Conservation (phyloP, 2,888 invertebrate genomes). For the Mythimna lalbum region DNA sequence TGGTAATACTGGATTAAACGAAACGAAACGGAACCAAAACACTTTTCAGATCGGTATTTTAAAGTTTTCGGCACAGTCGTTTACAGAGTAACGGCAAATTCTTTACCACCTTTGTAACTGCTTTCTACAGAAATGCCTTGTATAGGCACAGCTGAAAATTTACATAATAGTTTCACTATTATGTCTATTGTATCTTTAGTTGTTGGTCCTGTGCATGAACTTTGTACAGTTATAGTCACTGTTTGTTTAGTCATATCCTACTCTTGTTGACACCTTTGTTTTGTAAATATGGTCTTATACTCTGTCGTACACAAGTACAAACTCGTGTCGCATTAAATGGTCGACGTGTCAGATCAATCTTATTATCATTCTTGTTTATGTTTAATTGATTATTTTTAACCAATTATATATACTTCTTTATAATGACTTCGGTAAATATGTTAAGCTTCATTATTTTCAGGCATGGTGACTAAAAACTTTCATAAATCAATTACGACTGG, state of each 20-base stretch:
- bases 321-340: neutral
- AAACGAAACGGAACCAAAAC: too few relatives aligned
- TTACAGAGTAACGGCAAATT: too few relatives aligned
- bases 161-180: neutral
- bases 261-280: constrained; percentile 42
- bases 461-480: neutral
- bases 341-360: constrained; percentile 12
- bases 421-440: neutral
- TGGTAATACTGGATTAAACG: too few relatives aligned
- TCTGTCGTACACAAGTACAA: constrained; percentile 23
- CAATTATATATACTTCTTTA: neutral
- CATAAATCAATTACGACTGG: constrained; percentile 19
- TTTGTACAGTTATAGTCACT: constrained; percentile 2
- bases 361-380: neutral
- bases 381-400: neutral
- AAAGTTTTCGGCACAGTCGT: too few relatives aligned
- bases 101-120: neutral
- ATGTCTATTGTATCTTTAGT: neutral
- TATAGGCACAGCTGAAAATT: neutral
- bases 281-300: constrained; percentile 24
- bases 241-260: constrained; percentile 34
- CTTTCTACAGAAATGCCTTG: neutral
- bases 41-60: too few relatives aligned
- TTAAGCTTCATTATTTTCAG: neutral
- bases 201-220: constrained; percentile 28